phyloP scores from a whole-genome alignment of 2,113 vertebrate species.

The Heterotilapia buettikoferi region DNA sequence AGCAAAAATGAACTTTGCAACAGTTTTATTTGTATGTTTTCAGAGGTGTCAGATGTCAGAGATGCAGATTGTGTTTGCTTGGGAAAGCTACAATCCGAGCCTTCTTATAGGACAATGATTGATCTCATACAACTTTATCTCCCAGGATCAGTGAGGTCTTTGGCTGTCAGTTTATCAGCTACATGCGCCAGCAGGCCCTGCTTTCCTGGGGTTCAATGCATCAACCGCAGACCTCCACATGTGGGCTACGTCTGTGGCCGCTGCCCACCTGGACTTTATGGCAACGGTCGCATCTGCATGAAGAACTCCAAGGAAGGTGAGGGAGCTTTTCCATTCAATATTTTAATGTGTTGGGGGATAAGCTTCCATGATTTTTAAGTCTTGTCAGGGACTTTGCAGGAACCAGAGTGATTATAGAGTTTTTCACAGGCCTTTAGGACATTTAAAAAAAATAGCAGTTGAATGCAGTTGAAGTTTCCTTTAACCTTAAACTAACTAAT shows the following conservation, averaged over 20 bases:
- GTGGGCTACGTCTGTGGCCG: conserved; percentile 70
- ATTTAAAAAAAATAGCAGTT: background rate
- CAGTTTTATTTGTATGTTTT: background rate
- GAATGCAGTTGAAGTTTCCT: background rate
- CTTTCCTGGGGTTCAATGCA: conserved; percentile 74
- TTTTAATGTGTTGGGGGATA: background rate
- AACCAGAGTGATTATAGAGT: background rate
- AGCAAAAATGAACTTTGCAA: background rate
- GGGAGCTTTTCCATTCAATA: background rate
- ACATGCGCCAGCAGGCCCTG: conserved; percentile 72
- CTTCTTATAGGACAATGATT: background rate
- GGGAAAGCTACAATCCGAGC: background rate
- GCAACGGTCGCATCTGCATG: conserved; percentile 69
- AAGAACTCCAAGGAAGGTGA: conserved; percentile 57
- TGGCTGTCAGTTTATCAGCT: background rate
- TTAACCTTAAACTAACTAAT: background rate
- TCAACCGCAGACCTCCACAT: conserved; percentile 68
- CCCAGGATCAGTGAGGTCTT: background rate
- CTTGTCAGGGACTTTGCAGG: background rate
- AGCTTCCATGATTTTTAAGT: background rate
- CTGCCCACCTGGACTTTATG: conserved; percentile 71
- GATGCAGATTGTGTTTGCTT: background rate
- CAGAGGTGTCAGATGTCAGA: background rate
- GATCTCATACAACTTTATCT: background rate
- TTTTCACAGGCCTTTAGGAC: background rate